Evolutionary conservation across 2,888 invertebrate genomes (phyloP).

Genomic region (Anoncus sp.): DNA sequence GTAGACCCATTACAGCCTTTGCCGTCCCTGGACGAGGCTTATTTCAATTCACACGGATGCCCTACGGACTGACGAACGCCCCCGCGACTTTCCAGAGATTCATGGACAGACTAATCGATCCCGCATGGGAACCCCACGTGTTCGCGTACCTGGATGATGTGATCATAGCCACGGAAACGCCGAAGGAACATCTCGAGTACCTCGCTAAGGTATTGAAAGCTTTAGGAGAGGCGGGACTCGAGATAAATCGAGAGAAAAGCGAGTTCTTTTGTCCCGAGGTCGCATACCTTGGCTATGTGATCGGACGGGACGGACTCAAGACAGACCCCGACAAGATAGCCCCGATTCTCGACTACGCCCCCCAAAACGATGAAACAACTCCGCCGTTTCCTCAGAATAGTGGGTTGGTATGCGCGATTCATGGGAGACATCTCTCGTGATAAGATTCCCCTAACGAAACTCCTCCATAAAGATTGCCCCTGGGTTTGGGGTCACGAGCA

Average conservation of each 20-base stretch:
- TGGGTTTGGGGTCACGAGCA: neutral
- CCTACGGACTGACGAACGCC: slow-evolving; percentile 70
- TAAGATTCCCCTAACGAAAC: neutral
- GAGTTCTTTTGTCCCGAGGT: slow-evolving; percentile 59
- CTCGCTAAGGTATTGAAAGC: neutral
- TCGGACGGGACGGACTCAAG: slow-evolving; percentile 7
- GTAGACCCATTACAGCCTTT: slow-evolving; percentile 71
- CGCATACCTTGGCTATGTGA: slow-evolving; percentile 42
- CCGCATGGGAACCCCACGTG: slow-evolving; percentile 39
- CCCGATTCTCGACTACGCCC: slow-evolving; percentile 30
- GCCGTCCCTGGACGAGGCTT: slow-evolving; percentile 70
- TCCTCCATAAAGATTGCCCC: neutral
- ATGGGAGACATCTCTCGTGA: slow-evolving; percentile 7
- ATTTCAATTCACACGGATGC: slow-evolving; percentile 72
- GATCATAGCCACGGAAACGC: slow-evolving; percentile 30
- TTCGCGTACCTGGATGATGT: slow-evolving; percentile 43
- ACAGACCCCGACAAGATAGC: slow-evolving; percentile 40
- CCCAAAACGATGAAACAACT: slow-evolving; percentile 30
- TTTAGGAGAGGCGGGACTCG: too few relatives aligned
- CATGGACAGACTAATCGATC: slow-evolving; percentile 66
- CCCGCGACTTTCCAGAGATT: slow-evolving; percentile 71
- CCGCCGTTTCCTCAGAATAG: slow-evolving; percentile 12
- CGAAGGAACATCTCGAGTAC: slow-evolving; percentile 9
- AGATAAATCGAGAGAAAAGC: slow-evolving; percentile 38
- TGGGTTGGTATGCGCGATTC: slow-evolving; percentile 10